phyloP scores from a whole-genome alignment of 2,113 vertebrate species.

The Felis catus region F.catus_Fca126_mat1.0 CM031419.1:217650501-217651000 shows the following conservation, averaged over 20 bases:
- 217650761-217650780: background rate
- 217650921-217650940: background rate
- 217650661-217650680: no score
- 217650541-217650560: no score
- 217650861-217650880: background rate
- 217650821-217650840: background rate
- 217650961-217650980: background rate
- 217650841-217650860: background rate
- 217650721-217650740: background rate
- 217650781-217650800: background rate
- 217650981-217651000: no score
- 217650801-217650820: background rate
- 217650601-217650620: no score
- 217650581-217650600: no score
- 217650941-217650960: no score
- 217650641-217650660: no score
- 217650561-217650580: no score
- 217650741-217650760: background rate
- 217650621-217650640: no score
- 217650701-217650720: no score
- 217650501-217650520: background rate
- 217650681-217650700: no score
- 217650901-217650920: background rate
- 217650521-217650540: no score
- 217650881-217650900: rapidly evolving